Base-by-base conservation (phyloP, 2,888 invertebrate genomes). In the Meloe dianella region DNA sequence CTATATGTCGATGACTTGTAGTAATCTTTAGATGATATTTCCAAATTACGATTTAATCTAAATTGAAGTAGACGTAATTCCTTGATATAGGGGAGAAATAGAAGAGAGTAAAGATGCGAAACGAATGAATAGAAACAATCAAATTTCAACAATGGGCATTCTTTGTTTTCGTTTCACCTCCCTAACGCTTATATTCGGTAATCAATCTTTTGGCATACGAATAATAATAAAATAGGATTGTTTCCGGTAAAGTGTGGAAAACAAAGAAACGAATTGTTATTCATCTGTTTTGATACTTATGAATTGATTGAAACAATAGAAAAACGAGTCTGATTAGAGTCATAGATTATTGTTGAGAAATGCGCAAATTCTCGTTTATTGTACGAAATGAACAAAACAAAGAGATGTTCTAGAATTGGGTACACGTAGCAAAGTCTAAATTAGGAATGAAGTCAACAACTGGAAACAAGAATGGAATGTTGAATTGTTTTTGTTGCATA, bases 391-490 rank as follows among this genome's bases (percentile, higher is more conserved):
- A 22, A 22, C 9, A 22, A 20, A 9, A n/a, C n/a, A 47, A 10
- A 47, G 9, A 0, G 3, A 0, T 17, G 10, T n/a, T 3, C 1
- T 41, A 47, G 20, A 20, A 9, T 20, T 2, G 1, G 9, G 47
- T 2, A 22, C 9, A 20, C 17, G 47, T 51, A 22, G 51, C 20
- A 22, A 22, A 51, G 5, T 51, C 51, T 24, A 51, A 24, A 51
- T 51, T 12, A 51, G 22, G 51, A 51, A 22, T 24, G 4, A 51
- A 51, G 24, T 51, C 51, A 51, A 51, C 51, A 24, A 51, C 51
- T 51, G 51, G 51, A 51, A 51, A 51, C 51, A 51, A 51, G 24
- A 51, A 8, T 22, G 24, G 51, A 51, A 51, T 51, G 22, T 12
- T 22, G 51, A 51, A 51, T 10, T 24, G 22, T 51, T 51, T n/a